Evolutionary conservation across 2,113 vertebrate genomes (phyloP).

Genomic region (Eulacestoma nigropectus): DNA sequence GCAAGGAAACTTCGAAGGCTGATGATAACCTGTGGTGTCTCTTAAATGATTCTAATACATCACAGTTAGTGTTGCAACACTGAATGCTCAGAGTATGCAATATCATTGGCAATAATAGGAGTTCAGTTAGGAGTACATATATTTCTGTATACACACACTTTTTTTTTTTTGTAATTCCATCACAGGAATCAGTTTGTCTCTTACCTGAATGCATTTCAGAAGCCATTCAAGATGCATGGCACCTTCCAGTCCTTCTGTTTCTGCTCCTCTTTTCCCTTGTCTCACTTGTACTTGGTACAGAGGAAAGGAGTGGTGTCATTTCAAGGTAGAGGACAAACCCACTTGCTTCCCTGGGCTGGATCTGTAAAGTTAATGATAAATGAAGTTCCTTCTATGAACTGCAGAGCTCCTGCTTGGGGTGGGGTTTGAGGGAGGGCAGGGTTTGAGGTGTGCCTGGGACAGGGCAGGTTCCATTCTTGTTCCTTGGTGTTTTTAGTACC

Average conservation of each 20-base stretch:
- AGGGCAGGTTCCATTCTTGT: background rate
- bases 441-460: background rate
- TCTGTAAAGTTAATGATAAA: background rate
- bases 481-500: background rate
- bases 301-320: fast-evolving
- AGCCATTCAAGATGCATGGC: background rate
- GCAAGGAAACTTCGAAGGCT: background rate
- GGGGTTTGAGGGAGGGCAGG: background rate
- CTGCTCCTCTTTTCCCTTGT: background rate
- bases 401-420: background rate
- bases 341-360: background rate
- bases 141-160: background rate
- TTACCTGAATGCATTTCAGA: background rate
- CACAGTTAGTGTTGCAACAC: background rate
- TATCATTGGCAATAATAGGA: background rate
- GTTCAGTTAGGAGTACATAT: background rate
- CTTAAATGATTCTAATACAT: background rate
- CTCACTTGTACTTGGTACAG: background rate
- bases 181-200: background rate
- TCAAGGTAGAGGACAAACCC: background rate
- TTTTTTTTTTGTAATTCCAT: background rate
- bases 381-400: fast-evolving
- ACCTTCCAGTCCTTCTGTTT: background rate
- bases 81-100: background rate
- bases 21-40: background rate